Percentiles rank a stretch among this genome's conserved stretches.
Conservation (phyloP, 2,113 vertebrate genomes). For the Microtus richardsoni region DNA sequence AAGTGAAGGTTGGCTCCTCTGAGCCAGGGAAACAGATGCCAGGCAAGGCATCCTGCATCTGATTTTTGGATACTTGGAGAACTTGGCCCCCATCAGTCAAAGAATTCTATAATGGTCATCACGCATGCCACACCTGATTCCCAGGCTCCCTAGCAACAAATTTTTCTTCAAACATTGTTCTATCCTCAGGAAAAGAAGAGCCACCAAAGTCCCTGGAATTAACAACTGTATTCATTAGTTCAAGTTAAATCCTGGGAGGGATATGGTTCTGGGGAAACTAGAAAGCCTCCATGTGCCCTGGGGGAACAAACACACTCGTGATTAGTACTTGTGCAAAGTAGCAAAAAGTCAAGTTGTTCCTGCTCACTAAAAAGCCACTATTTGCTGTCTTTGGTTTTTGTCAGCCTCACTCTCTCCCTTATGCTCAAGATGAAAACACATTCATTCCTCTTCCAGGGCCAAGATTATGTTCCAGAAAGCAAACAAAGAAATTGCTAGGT, state of each 20-base stretch:
- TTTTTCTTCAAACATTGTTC: no score
- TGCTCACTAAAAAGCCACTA: neutral
- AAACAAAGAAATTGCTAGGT: neutral
- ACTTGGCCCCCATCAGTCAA: neutral
- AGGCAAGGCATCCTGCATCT: neutral
- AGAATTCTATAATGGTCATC: neutral
- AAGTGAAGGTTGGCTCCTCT: neutral
- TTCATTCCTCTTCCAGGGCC: neutral
- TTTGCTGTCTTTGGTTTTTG: neutral
- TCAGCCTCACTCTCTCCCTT: neutral
- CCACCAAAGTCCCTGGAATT: neutral
- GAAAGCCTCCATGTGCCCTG: neutral
- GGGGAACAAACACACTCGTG: neutral
- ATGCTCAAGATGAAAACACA: neutral
- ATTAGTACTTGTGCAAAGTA: neutral
- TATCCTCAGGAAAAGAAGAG: neutral
- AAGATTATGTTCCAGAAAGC: neutral
- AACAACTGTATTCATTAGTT: neutral
- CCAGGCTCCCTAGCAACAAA: neutral
- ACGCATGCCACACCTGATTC: neutral
- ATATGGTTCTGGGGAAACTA: neutral
- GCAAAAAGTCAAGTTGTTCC: neutral
- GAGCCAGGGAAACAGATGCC: neutral
- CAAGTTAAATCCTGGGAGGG: neutral
- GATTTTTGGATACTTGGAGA: neutral